Base-by-base conservation (phyloP, 2,888 invertebrate genomes). In the Eilema sororculum region DNA sequence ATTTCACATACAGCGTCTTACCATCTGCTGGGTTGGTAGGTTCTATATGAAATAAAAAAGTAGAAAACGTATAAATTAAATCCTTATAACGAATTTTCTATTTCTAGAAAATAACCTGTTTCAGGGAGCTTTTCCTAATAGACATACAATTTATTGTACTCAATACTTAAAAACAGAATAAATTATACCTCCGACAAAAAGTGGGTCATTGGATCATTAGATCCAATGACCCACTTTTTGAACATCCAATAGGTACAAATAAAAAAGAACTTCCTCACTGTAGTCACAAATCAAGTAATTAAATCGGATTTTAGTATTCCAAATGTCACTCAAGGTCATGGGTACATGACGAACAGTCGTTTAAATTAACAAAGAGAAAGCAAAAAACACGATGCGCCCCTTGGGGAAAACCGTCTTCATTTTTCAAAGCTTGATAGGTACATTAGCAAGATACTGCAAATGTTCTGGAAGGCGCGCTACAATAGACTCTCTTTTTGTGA, bases 371-470 rank as follows among this genome's bases (percentile, higher is more conserved):
- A 79, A 76, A 79, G 81, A 83, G 84, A 82, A 81, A 75, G 72
- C 73, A 70, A 25, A 82, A n/a, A 83, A 84, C 80, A 75, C 75
- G 76, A 75, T 75, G 79, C 77, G 80, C 79, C 81, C 78, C 77
- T 86, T 79, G 78, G 73, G 75, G 72, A 79, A 83, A 85, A 87
- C 78, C 77, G 82, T 79, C 83, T 84, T 77, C 89, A 90, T 89
- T 89, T 90, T 87, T 89, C 90, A 89, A 85, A 79, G 78, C 87
- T 84, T 88, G 89, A 88, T 89, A 86, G 88, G 84, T 87, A 90
- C 88, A 89, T 91, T 90, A 89, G 82, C 85, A 84, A 83, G 86
- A 85, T 87, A 88, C 87, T 89, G 88, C 87, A 88, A 90, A 90
- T 89, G 90, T 89, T 87, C 81, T 85, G 88, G 87, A 87, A 89